Conservation (phyloP, 2,888 invertebrate species). For the Rhaphigaster nebulosa region DNA sequence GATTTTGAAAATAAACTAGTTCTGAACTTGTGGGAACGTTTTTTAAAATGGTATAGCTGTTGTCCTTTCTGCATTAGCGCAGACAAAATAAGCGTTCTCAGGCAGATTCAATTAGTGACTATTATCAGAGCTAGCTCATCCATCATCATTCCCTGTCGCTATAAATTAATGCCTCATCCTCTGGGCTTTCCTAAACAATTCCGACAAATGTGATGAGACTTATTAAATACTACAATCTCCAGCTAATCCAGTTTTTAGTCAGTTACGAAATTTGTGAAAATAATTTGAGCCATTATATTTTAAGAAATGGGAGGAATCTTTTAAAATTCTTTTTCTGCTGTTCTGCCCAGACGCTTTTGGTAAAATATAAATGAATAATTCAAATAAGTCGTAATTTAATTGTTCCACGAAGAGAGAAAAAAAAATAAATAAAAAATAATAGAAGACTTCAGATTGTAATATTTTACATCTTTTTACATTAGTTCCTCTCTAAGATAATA, state of each 20-base stretch:
- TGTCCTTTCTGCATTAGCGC: neutral
- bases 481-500: neutral
- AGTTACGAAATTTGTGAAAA: neutral
- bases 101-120: constrained; percentile 18
- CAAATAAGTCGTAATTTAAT: neutral
- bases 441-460: neutral
- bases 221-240: neutral
- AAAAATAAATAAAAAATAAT: neutral
- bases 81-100: neutral
- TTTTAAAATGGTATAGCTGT: neutral
- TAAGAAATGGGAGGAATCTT: too few relatives aligned
- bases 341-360: too few relatives aligned
- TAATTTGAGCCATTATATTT: neutral
- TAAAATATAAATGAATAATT: neutral
- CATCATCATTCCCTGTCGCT: neutral
- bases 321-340: neutral
- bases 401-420: neutral
- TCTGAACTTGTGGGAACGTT: too few relatives aligned
- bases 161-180: neutral
- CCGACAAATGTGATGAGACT: neutral
- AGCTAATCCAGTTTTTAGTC: neutral
- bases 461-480: neutral
- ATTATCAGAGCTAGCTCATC: neutral
- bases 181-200: neutral
- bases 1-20: too few relatives aligned